Base-by-base conservation (phyloP, 2,797 vertebrate species). In the Psittacula echo region DNA sequence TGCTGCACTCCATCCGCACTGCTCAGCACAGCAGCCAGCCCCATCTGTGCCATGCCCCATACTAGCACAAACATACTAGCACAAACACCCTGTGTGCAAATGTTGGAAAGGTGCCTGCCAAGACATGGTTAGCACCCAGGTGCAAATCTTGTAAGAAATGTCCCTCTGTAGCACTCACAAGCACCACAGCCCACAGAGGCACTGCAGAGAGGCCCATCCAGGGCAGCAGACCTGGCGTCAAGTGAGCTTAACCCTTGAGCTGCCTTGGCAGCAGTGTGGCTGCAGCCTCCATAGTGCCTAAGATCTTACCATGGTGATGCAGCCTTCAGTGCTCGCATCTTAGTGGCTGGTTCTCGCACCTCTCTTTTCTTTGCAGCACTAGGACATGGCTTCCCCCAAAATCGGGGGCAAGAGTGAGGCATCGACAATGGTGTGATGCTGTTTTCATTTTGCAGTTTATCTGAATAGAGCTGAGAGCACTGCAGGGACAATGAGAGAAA, bases 361-460 rank as follows among this genome's bases (percentile, higher is more conserved):
- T 71, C 34, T 79, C 37, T 21, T 73, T 60, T 47, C 78, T 64
- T 64, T 20, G 37, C 0, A 2, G 24, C 8, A 1, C 53, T 1
- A 0, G 73, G 39, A 72, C 48, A 13, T 14, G 66, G 13, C 41
- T 78, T 81, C 44, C 71, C 21, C 61, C 0, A 3, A 85, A 85
- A 60, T 10, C 9, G 1, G 83, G 44, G 71, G 60, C 92, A 51
- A 17, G 87, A 84, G 67, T 0, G 4, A 91, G 67, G 56, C 44
- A 39, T 4, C 9, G 4, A 81, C 85, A 88, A 79, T 39, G 68
- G 60, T 58, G 68, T 56, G 85, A 79, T 45, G 41, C 78, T 39
- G 41, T 85, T 95, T 95, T 93, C 85, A 82, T 94, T 94, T 94
- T 97, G 93, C 95, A 93, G 80, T 88, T 67, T 58, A 71, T 85